phyloP scores from a whole-genome alignment of 2,113 vertebrate species.

The Octodon degus region DNA sequence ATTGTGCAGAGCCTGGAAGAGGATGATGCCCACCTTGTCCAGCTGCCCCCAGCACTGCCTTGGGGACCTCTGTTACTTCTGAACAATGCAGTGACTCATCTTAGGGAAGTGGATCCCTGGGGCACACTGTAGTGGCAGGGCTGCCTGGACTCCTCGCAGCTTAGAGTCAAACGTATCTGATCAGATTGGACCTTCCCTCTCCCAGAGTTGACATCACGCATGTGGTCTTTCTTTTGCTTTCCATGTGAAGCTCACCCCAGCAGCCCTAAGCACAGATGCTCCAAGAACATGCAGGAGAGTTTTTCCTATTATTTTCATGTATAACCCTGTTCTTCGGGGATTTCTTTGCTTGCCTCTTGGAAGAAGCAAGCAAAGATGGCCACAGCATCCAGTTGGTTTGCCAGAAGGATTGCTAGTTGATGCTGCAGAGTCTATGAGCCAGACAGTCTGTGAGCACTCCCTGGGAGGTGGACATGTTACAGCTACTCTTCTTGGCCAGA shows the following conservation, averaged over 20 bases:
- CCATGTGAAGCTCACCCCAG: background rate
- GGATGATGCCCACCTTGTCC: background rate
- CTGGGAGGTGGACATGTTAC: background rate
- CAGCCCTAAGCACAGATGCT: background rate
- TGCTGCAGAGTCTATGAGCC: background rate
- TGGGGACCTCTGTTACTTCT: fast-evolving
- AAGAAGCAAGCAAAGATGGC: background rate
- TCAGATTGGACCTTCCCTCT: background rate
- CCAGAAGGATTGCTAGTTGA: background rate
- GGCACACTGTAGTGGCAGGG: background rate
- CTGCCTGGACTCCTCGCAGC: background rate
- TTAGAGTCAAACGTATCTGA: background rate
- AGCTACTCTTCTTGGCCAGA: background rate
- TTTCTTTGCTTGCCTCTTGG: background rate
- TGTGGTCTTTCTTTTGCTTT: background rate
- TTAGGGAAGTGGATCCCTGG: background rate
- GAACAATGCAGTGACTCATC: background rate
- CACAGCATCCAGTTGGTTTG: background rate
- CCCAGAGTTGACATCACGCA: background rate
- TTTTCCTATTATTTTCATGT: background rate
- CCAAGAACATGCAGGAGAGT: background rate
- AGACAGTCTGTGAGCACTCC: background rate
- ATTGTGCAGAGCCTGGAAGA: background rate
- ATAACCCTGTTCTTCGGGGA: background rate
- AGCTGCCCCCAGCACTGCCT: background rate